These are phyloP conservation scores for Bombus sylvicola DNA, from an alignment of 1,140 invertebrate species.

Conservation along the genomic window DNA sequence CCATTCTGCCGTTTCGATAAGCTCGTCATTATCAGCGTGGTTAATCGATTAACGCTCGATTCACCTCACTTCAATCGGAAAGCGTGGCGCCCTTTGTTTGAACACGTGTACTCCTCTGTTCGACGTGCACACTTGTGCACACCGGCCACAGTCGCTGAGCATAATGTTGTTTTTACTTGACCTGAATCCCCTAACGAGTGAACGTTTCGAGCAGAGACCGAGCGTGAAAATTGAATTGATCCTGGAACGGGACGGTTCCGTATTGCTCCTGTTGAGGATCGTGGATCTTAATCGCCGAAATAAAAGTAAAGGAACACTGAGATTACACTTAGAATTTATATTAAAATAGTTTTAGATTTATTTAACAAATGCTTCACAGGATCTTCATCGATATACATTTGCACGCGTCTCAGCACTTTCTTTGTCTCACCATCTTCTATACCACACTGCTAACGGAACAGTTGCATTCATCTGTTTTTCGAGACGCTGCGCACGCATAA, in stretches of 20 bases:
- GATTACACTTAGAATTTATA: too few species aligned
- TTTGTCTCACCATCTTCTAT: too few species aligned
- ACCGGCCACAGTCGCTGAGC: background rate
- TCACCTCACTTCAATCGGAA: conserved; percentile 29
- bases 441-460: too few species aligned
- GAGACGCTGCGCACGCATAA: too few species aligned
- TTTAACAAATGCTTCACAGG: too few species aligned
- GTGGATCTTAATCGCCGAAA: too few species aligned
- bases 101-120: conserved; percentile 13
- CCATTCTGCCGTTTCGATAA: background rate
- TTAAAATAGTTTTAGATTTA: too few species aligned
- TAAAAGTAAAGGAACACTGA: too few species aligned
- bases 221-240: background rate
- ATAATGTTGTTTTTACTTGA: background rate
- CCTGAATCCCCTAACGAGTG: background rate
- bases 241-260: background rate
- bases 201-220: background rate
- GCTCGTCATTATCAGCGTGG: conserved; percentile 20
- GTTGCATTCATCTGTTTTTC: too few species aligned
- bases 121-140: background rate
- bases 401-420: too few species aligned
- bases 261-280: background rate
- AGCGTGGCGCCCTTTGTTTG: conserved; percentile 22
- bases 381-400: too few species aligned
- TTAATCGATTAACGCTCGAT: conserved; percentile 41